Conservation (phyloP, 2,888 invertebrate genomes). For the Aradus depressus region DNA sequence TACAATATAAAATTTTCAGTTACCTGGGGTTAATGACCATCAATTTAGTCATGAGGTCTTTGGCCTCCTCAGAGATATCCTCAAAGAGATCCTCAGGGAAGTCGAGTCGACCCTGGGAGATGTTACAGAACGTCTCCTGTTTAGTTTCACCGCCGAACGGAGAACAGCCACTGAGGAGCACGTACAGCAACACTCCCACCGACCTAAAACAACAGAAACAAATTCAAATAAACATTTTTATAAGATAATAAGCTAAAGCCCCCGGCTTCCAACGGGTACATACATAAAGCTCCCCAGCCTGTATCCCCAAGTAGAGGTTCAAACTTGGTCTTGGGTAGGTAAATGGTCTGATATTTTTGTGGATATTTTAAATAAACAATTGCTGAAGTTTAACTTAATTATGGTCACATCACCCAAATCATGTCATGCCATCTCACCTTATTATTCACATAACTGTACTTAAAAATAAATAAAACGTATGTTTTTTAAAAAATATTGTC, state of each 20-base stretch:
- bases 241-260: background rate
- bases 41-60: conserved; percentile 81
- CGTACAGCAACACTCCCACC: conserved; percentile 87
- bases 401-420: no score
- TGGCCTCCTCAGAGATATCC: conserved; percentile 74
- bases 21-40: conserved; percentile 88
- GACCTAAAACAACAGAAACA: conserved; percentile 46
- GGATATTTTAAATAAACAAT: no score
- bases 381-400: no score
- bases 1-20: background rate
- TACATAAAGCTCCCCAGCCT: background rate
- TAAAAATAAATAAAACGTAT: no score
- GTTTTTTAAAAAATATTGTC: no score
- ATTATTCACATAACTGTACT: no score
- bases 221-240: no score
- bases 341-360: no score
- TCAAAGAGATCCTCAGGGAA: conserved; percentile 88
- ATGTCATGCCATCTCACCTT: no score
- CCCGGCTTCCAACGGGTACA: background rate
- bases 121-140: conserved; percentile 95
- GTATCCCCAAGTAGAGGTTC: no score
- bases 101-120: conserved; percentile 83
- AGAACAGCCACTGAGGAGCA: conserved; percentile 85
- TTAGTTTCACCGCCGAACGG: conserved; percentile 94
- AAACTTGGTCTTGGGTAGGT: no score